Base-by-base conservation (phyloP, 2,113 vertebrate genomes). In the Nipponia nippon region DNA sequence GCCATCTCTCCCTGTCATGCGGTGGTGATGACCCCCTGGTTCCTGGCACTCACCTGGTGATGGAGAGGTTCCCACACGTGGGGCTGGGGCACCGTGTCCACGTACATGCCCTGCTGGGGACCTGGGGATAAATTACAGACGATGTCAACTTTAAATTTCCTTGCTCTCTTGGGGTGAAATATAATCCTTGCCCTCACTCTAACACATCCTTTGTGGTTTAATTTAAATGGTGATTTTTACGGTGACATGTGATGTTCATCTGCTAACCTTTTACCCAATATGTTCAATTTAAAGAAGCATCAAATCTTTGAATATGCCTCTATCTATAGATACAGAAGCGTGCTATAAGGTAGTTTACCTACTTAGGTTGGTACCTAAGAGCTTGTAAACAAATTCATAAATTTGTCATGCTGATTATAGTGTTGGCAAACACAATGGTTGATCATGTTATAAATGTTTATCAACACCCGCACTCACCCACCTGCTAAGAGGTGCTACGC, bases 401-500 rank as follows among this genome's bases (percentile, higher is more conserved):
- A 98, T 99, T 99, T 99, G 99, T 99, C 99, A 98, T 99, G 99
- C 98, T 99, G 99, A 99, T 99, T 99, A 99, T 98, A 98, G 99
- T 99, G 99, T 99, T 99, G 99, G 99, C 99, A 99, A 99, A 99
- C 99, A 99, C 98, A 99, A 98, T 98, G 97, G 99, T 97, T 99
- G 99, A 99, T 99, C 98, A 98, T 99, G 98, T 99, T 99, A 99
- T 98, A 99, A 99, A 99, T 99, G 99, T 99, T 99, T 99, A 99
- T 99, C 99, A 99, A 99, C 99, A 99, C 98, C 98, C 98, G 97
- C 99, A 99, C 98, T 99, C 99, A 99, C 99, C 99, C 99, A 99
- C 99, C 99, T 99, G 99, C 99, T 99, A 99, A 99, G 99, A 99
- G 99, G 99, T 99, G 99, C 98, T 99, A 99, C 98, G 98, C 99